These are phyloP conservation scores for Tiliqua scincoides DNA, from an alignment of 2,113 vertebrate genomes.

Conservation along the genomic window DNA sequence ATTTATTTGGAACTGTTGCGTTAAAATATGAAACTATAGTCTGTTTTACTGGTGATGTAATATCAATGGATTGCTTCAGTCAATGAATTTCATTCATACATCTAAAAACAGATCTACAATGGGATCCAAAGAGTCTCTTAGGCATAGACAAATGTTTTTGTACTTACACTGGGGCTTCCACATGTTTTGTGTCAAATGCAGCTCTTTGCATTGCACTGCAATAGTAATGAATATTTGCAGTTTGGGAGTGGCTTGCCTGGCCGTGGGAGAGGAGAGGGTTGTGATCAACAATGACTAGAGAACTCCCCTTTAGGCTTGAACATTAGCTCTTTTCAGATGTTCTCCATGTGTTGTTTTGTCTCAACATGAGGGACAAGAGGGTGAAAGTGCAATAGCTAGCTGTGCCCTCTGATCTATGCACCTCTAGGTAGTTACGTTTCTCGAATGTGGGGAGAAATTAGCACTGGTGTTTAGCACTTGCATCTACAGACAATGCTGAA, in stretches of 20 bases:
- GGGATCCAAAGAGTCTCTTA: background rate
- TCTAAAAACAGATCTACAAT: conserved; percentile 35
- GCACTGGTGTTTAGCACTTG: too few species aligned
- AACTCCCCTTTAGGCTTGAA: too few species aligned
- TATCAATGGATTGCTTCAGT: conserved; percentile 61
- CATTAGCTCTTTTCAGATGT: too few species aligned
- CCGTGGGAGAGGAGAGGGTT: too few species aligned
- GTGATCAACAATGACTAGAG: too few species aligned
- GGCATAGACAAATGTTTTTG: background rate
- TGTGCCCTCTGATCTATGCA: too few species aligned
- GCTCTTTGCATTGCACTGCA: background rate
- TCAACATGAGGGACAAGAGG: too few species aligned
- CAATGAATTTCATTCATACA: conserved; percentile 59
- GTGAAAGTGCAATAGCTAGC: too few species aligned
- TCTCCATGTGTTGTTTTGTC: too few species aligned
- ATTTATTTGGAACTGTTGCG: conserved; percentile 46
- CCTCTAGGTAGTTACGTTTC: too few species aligned
- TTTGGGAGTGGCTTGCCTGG: background rate
- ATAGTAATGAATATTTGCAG: background rate
- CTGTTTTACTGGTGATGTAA: conserved; percentile 62
- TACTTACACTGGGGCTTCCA: background rate
- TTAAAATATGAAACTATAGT: conserved; percentile 58
- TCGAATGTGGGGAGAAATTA: too few species aligned
- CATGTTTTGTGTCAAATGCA: background rate
- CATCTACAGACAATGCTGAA: too few species aligned